These are phyloP conservation scores for Rhegmatorhina hoffmannsi DNA, from an alignment of 2,113 vertebrate genomes.

Conservation along the genomic window DNA sequence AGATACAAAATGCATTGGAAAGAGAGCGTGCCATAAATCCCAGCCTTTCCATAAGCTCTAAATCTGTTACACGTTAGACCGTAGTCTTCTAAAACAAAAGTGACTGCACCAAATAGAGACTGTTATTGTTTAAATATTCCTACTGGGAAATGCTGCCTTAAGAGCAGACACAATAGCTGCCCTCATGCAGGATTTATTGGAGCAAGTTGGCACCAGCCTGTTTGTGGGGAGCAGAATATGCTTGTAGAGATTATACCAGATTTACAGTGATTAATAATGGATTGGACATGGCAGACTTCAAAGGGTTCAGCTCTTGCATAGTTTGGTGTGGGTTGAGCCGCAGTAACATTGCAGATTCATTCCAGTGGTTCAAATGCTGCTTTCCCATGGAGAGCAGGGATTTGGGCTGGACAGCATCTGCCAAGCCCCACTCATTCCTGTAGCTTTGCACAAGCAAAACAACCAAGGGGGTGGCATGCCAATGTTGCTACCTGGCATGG, in stretches of 20 bases:
- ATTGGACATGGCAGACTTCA: slow-evolving; percentile 35
- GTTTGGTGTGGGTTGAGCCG: not conserved
- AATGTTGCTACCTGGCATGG: rapidly evolving
- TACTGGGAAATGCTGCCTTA: slow-evolving; percentile 56
- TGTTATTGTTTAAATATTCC: slow-evolving; percentile 71
- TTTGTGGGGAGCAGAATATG: slow-evolving; percentile 66
- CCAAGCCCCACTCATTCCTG: rapidly evolving
- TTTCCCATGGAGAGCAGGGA: not conserved
- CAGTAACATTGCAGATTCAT: not conserved
- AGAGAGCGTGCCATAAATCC: not conserved
- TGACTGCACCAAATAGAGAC: slow-evolving; percentile 30
- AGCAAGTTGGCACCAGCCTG: slow-evolving; percentile 47
- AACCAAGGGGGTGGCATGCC: rapidly evolving
- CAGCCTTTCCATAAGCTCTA: not conserved
- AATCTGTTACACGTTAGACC: not conserved
- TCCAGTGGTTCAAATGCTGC: not conserved
- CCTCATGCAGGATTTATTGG: slow-evolving; percentile 61
- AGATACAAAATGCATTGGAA: not conserved
- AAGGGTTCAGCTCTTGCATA: not conserved
- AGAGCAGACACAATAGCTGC: slow-evolving; percentile 45
- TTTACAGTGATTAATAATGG: slow-evolving; percentile 73
- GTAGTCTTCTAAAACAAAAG: slow-evolving; percentile 58
- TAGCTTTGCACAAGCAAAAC: rapidly evolving
- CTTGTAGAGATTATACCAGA: slow-evolving; percentile 74
- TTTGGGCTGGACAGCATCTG: not conserved